A percentile compares a stretch with the other conserved stretches of the same genome.
phyloP scores from a whole-genome alignment of 2,888 invertebrate genomes.

The Dromius quadrimaculatus region DNA sequence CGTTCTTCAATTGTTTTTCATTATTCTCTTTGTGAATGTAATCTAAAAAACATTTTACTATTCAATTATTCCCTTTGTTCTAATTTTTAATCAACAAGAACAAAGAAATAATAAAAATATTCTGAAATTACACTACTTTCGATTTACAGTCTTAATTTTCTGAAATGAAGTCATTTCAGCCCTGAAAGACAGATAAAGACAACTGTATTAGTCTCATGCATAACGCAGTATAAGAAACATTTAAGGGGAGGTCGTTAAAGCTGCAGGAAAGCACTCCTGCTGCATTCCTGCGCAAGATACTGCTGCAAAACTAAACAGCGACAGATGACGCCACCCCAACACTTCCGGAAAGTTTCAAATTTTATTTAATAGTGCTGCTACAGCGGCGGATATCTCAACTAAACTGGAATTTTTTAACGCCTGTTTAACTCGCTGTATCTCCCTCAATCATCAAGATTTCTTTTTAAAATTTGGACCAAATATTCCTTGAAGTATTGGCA shows the following conservation, averaged over 20 bases:
- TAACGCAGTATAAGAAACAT: constrained; percentile 14
- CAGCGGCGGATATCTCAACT: too few species aligned
- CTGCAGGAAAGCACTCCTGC: constrained; percentile 10
- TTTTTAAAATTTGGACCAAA: too few species aligned
- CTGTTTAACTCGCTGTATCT: too few species aligned
- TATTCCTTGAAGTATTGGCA: too few species aligned
- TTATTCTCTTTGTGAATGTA: neutral
- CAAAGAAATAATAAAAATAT: neutral
- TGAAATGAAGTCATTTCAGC: neutral
- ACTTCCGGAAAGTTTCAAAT: constrained; percentile 19
- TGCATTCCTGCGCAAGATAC: neutral
- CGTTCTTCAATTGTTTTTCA: neutral
- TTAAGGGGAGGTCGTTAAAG: constrained; percentile 5
- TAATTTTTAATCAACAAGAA: neutral
- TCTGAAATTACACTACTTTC: neutral
- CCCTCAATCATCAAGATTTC: too few species aligned
- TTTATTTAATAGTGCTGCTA: neutral
- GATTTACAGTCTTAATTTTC: neutral
- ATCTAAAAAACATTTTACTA: too few species aligned
- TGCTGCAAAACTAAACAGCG: neutral
- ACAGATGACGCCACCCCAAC: constrained; percentile 4
- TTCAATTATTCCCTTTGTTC: neutral
- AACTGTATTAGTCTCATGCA: neutral
- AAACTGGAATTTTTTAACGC: too few species aligned
- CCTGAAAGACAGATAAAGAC: constrained; percentile 2